Evolutionary conservation across 2,888 invertebrate genomes (phyloP).

Genomic region (Heterodera filipjevi): DNA sequence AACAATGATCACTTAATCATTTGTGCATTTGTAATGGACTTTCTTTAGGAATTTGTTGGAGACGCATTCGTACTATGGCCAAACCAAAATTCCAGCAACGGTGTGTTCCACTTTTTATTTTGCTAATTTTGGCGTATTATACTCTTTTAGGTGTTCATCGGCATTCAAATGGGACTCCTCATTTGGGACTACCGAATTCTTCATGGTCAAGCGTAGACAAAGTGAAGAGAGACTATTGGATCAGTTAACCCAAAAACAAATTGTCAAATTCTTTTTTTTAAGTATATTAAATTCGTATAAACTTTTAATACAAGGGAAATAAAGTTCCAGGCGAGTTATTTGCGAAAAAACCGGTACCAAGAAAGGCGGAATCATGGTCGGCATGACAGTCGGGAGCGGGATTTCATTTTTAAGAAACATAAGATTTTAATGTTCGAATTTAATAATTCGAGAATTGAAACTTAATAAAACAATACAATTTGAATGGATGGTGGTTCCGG

Average conservation of each 20-base stretch:
- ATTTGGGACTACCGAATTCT: conserved; percentile 5
- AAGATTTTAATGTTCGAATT: too few relatives aligned
- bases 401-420: too few relatives aligned
- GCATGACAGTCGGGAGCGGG: too few relatives aligned
- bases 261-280: neutral
- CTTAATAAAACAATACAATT: too few relatives aligned
- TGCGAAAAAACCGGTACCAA: too few relatives aligned
- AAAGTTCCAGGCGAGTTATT: too few relatives aligned
- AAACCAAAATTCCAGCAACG: neutral
- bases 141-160: neutral
- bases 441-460: too few relatives aligned
- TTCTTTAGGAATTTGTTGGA: neutral
- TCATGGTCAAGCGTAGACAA: neutral
- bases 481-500: too few relatives aligned
- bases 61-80: neutral
- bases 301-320: neutral
- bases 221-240: neutral
- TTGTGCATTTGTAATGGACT: neutral
- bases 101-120: neutral
- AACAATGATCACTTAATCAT: neutral
- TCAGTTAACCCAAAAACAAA: neutral
- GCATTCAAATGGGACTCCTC: neutral
- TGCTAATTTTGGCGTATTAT: neutral
- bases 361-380: too few relatives aligned
- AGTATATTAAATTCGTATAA: neutral